Base-by-base conservation (phyloP, 2,888 invertebrate species). In the Camptogramma bilineatum region DNA sequence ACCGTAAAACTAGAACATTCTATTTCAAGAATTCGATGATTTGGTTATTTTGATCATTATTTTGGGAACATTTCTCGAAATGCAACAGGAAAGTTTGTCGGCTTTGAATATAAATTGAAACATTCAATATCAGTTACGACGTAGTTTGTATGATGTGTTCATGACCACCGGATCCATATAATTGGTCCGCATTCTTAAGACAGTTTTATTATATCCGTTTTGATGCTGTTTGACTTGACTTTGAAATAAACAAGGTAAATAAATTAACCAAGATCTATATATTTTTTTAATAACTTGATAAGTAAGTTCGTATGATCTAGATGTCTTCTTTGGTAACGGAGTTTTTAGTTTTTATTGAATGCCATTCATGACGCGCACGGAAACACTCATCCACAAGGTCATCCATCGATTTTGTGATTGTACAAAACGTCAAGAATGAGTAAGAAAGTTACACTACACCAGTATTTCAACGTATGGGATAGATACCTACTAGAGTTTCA, bases 171-270 rank as follows among this genome's bases (percentile, higher is more conserved):
- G 68, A 73, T 73, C 50, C 21, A 67, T 68, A 62, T 72, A 75
- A 80, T 79, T 73, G 70, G 69, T 70, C 76, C 61, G 69, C 80
- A 81, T 82, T 82, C 81, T 72, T 54, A 64, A 34, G 18, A 67
- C 60, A 28, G 47, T 46, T 56, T 64, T 67, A 67, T 57, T 66
- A 64, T 62, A 59, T 70, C 68, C 70, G 68, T 60, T 64, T 28
- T 60, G 62, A 69, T 66, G 61, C 57, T 61, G 52, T 58, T 66
- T 62, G 59, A 42, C 46, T 66, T 64, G 59, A 42, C 46, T 61
- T 58, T 60, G 39, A 55, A 21, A 34, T 53, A 10, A 48, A 42
- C 44, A 16, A 42, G 16, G 16, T 42, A 42, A 5, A 5, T 10
- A 17, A 17, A 16, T n/a, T 42, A 16, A 44, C 16, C 7, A 8